A percentile compares a stretch with the other conserved stretches of the same genome.
Evolutionary conservation across 2,888 invertebrate genomes (phyloP).

Genomic region (Amphiduros pacificus): DNA sequence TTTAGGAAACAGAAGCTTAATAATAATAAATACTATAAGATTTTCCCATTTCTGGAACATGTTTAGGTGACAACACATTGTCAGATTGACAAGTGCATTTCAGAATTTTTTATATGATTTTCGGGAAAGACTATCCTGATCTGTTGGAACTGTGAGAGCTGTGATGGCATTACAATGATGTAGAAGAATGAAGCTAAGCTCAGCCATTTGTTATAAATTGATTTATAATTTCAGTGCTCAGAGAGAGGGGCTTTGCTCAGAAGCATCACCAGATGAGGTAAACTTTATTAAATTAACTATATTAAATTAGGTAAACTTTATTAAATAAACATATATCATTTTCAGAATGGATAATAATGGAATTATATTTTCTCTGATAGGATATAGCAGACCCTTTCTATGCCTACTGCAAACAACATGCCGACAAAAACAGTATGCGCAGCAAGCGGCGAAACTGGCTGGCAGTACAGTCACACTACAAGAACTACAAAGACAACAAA

Average conservation of each 20-base stretch:
- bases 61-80: too few species aligned
- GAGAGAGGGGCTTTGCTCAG: slow-evolving; percentile 86
- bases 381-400: slow-evolving; percentile 88
- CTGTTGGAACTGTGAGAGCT: too few species aligned
- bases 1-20: too few species aligned
- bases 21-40: too few species aligned
- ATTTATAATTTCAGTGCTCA: slow-evolving; percentile 76
- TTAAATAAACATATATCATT: not conserved
- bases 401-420: slow-evolving; percentile 93
- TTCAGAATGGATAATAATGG: not conserved
- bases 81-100: too few species aligned
- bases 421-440: slow-evolving; percentile 82
- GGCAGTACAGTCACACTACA: slow-evolving; percentile 80
- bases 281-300: slow-evolving; percentile 20
- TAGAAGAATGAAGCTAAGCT: too few species aligned
- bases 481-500: slow-evolving; percentile 62
- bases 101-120: too few species aligned
- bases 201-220: too few species aligned
- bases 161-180: too few species aligned
- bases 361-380: slow-evolving; percentile 29
- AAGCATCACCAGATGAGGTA: slow-evolving; percentile 69
- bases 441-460: slow-evolving; percentile 72
- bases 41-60: too few species aligned
- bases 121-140: too few species aligned
- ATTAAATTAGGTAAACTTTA: not conserved